Conservation (phyloP, 1,140 invertebrate genomes). For the Schlechtendalia chinensis region DNA sequence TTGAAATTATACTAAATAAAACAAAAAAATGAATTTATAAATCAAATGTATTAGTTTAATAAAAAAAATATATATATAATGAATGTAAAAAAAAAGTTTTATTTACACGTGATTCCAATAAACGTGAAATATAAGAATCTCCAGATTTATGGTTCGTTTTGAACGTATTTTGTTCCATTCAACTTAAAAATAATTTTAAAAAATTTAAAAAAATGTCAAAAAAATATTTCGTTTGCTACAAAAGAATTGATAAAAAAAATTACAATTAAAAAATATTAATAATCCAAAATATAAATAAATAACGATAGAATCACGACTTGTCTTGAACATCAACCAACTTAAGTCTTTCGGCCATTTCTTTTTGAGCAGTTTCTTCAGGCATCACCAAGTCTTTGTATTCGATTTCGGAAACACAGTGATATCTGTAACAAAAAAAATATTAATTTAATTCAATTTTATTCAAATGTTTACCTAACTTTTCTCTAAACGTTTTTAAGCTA, state of each 20-base stretch:
- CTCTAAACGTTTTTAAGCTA: too few species aligned
- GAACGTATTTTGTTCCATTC: constrained; percentile 24
- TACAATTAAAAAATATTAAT: constrained; percentile 25
- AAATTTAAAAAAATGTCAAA: constrained; percentile 43
- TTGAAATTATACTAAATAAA: constrained; percentile 16
- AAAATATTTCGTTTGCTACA: constrained; percentile 18
- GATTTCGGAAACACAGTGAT: constrained; percentile 40
- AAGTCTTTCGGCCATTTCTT: constrained; percentile 46
- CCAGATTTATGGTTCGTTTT: constrained; percentile 49
- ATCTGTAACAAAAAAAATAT: background rate
- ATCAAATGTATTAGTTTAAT: background rate
- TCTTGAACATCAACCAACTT: constrained; percentile 43
- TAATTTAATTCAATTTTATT: background rate
- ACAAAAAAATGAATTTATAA: constrained; percentile 10
- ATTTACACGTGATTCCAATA: constrained; percentile 25
- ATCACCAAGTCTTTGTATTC: constrained; percentile 27
- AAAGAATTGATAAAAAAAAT: constrained; percentile 28
- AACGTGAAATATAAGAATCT: constrained; percentile 30
- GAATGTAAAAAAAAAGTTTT: constrained; percentile 39
- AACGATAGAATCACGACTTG: constrained; percentile 31
- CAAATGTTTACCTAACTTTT: background rate
- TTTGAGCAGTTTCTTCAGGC: constrained; percentile 40
- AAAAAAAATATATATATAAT: constrained; percentile 13
- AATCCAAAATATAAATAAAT: constrained; percentile 37
- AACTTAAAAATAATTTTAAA: constrained; percentile 34